A percentile compares a stretch with the other conserved stretches of the same genome.
These are phyloP conservation scores for Myripristis jacobus DNA, from an alignment of 2,797 vertebrate genomes.

Conservation along the genomic window DNA sequence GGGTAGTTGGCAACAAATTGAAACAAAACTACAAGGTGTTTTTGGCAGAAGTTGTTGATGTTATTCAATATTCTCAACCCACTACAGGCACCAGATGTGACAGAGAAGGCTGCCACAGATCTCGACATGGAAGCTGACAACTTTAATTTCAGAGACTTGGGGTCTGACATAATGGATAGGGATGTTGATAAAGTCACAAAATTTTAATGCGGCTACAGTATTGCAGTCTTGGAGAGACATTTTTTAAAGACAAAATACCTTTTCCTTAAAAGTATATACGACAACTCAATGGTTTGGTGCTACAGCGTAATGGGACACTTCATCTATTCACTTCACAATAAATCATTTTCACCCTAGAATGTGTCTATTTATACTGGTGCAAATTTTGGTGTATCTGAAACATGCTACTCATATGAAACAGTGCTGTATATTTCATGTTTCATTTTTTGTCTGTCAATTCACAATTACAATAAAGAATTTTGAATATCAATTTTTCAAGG, in stretches of 20 bases:
- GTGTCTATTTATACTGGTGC: conserved; percentile 16
- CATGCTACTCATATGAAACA: background rate
- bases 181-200: conserved; percentile 67
- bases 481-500: background rate
- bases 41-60: background rate
- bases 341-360: background rate
- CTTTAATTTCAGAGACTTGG: conserved; percentile 51
- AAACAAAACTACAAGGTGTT: background rate
- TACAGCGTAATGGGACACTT: background rate
- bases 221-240: background rate
- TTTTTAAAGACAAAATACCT: background rate
- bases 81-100: conserved; percentile 56
- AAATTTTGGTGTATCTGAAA: background rate
- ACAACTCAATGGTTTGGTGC: conserved; percentile 6
- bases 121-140: conserved; percentile 63
- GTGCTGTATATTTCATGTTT: background rate
- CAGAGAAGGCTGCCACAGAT: conserved; percentile 63
- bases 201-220: conserved; percentile 61
- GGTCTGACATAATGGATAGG: conserved; percentile 54
- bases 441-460: background rate
- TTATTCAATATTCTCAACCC: conserved; percentile 25
- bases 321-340: no score
- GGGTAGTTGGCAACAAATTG: background rate
- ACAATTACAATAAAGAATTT: background rate
- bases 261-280: conserved; percentile 1